Conservation (phyloP, 2,888 invertebrate genomes). For the Stramonita haemastoma region DNA sequence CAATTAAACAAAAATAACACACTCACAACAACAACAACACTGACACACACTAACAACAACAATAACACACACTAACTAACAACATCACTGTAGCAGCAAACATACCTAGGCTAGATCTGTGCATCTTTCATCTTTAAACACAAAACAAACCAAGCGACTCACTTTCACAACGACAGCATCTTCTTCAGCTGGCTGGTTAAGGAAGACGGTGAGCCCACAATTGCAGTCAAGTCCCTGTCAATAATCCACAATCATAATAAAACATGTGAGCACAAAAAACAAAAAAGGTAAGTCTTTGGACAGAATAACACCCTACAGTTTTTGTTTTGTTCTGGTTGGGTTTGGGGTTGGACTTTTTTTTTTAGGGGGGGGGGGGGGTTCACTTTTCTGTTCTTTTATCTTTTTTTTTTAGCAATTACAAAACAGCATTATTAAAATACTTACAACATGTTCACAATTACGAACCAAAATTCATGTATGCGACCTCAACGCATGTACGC, state of each 20-base stretch:
- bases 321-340: background rate
- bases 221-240: constrained; percentile 59
- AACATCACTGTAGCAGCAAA: too few species aligned
- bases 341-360: background rate
- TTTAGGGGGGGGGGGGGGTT: too few species aligned
- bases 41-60: too few species aligned
- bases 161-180: constrained; percentile 64
- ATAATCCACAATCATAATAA: background rate
- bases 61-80: too few species aligned
- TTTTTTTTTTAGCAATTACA: too few species aligned
- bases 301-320: too few species aligned
- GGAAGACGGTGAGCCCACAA: constrained; percentile 55
- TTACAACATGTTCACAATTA: background rate
- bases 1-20: too few species aligned
- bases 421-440: background rate
- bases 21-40: too few species aligned
- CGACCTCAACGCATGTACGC: background rate
- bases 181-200: constrained; percentile 51
- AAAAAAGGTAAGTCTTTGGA: too few species aligned
- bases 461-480: background rate
- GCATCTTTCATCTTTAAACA: background rate
- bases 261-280: background rate
- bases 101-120: too few species aligned
- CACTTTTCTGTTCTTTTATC: too few species aligned
- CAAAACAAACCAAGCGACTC: background rate